Conservation (phyloP, 2,797 vertebrate species). For the Pempheris klunzingeri region DNA sequence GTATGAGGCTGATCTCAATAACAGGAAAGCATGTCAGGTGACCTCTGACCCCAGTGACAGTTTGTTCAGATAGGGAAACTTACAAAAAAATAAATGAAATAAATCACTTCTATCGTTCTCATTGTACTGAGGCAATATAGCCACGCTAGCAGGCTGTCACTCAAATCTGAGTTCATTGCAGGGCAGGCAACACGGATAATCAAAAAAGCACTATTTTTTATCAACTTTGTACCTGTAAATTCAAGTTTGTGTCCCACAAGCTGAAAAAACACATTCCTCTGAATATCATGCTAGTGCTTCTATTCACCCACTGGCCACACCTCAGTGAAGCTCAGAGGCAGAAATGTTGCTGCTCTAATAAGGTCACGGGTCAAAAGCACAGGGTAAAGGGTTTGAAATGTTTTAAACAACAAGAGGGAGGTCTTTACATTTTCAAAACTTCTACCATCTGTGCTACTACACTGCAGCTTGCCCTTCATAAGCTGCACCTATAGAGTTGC, state of each 20-base stretch:
- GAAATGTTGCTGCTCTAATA: not conserved
- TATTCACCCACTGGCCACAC: not conserved
- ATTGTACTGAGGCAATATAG: slow-evolving; percentile 28
- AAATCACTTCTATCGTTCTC: slow-evolving; percentile 33
- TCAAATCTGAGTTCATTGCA: not conserved
- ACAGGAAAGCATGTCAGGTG: slow-evolving; percentile 12
- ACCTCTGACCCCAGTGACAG: slow-evolving; percentile 18
- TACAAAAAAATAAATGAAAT: slow-evolving; percentile 28
- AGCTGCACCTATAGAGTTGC: not conserved
- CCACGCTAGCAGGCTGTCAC: not conserved
- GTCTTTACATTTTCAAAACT: not conserved
- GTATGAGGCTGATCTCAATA: not conserved
- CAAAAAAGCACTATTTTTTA: not conserved
- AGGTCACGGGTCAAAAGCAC: slow-evolving; percentile 12
- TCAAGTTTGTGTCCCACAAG: not conserved
- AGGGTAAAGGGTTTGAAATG: not conserved
- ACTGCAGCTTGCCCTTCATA: not conserved
- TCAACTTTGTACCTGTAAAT: not conserved
- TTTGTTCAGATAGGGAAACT: slow-evolving; percentile 27
- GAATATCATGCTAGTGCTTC: not conserved
- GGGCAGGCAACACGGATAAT: slow-evolving; percentile 3
- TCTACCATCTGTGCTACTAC: not conserved
- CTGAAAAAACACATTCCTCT: not conserved
- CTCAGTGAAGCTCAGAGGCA: slow-evolving; percentile 1
- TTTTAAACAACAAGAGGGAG: not conserved